phyloP scores from a whole-genome alignment of 2,888 invertebrate species.

The Agrenia bidenticulata region DNA sequence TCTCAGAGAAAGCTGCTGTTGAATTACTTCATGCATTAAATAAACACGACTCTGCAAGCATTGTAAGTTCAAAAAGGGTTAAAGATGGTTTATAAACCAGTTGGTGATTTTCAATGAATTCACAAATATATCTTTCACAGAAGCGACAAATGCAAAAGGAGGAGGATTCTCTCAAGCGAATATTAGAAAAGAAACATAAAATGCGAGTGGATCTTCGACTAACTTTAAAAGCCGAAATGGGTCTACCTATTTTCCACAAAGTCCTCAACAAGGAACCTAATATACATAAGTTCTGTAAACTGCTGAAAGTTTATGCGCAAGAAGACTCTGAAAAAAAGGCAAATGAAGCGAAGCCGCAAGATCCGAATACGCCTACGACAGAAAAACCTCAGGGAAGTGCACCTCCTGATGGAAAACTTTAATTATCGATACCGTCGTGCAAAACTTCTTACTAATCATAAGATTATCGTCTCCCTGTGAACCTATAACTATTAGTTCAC shows the following conservation, averaged over 20 bases:
- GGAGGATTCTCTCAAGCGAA: not conserved
- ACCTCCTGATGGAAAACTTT: too few relatives aligned
- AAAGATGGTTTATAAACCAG: not conserved
- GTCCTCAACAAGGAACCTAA: not conserved
- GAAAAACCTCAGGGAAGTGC: too few relatives aligned
- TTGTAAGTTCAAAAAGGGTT: not conserved
- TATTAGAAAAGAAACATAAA: not conserved
- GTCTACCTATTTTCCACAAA: constrained; percentile 3
- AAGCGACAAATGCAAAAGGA: not conserved
- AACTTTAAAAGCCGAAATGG: not conserved
- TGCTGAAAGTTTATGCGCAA: not conserved
- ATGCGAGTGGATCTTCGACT: not conserved
- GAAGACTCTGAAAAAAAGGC: not conserved
- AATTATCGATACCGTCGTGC: too few relatives aligned
- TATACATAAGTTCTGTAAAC: not conserved
- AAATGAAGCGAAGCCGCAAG: not conserved
- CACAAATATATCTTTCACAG: not conserved
- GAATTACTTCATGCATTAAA: not conserved
- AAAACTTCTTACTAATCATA: too few relatives aligned
- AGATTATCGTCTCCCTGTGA: too few relatives aligned
- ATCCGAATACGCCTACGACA: too few relatives aligned
- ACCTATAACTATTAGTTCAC: too few relatives aligned
- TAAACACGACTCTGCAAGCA: not conserved
- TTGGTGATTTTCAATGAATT: not conserved
- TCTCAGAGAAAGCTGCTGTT: not conserved